phyloP scores from a whole-genome alignment of 1,140 invertebrate species.

The Drosophila sproati region DNA sequence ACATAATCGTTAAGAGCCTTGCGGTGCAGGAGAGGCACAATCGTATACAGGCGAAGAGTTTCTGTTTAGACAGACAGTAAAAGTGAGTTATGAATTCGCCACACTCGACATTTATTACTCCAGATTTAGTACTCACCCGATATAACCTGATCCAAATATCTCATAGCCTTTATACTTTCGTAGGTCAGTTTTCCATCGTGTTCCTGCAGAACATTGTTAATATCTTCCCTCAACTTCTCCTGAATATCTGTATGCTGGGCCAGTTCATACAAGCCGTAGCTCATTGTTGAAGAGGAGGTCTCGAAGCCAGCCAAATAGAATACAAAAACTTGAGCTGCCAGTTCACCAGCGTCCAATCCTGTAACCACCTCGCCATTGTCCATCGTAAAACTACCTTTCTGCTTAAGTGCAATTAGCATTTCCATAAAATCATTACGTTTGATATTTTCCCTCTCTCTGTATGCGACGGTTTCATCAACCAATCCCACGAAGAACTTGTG shows the following conservation, averaged over 20 bases:
- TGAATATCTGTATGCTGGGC: conserved; percentile 85
- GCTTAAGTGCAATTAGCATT: conserved; percentile 86
- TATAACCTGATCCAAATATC: conserved; percentile 86
- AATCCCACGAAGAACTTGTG: conserved; percentile 85
- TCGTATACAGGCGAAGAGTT: conserved; percentile 88
- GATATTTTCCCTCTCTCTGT: conserved; percentile 85
- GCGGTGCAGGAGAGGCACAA: conserved; percentile 87
- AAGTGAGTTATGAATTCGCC: background rate
- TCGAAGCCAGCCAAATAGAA: conserved; percentile 88
- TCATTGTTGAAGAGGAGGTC: conserved; percentile 85
- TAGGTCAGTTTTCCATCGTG: conserved; percentile 86
- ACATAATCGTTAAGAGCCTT: conserved; percentile 87
- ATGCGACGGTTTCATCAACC: conserved; percentile 85
- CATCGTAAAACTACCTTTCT: conserved; percentile 49
- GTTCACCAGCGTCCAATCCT: conserved; percentile 65
- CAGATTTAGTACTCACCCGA: conserved; percentile 72
- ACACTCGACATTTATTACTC: too few species aligned
- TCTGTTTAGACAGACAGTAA: conserved; percentile 84
- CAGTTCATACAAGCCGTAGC: conserved; percentile 85
- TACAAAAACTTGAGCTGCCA: conserved; percentile 86
- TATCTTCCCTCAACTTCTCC: conserved; percentile 84
- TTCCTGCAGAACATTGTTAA: conserved; percentile 84
- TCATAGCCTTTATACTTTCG: conserved; percentile 86
- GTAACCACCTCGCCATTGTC: conserved; percentile 61
- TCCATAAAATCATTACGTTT: conserved; percentile 86